Conservation (phyloP, 1,140 invertebrate genomes). For the Nylanderia fulva region DNA sequence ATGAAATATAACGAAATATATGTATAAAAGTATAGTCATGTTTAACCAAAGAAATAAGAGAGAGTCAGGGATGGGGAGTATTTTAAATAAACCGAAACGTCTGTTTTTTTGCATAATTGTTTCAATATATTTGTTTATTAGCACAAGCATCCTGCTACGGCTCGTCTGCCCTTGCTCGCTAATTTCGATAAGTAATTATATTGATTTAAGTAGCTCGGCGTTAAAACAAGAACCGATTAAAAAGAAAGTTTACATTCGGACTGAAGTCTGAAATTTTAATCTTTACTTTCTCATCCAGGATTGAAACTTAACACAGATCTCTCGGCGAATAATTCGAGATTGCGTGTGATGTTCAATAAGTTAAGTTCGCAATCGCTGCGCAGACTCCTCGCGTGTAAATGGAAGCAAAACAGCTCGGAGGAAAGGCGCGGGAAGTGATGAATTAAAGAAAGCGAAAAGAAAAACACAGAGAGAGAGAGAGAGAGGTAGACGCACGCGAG, state of each 20-base stretch:
- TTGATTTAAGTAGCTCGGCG: background rate
- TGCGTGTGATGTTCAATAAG: conserved; percentile 30
- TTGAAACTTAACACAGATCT: background rate
- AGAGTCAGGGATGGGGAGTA: too few species aligned
- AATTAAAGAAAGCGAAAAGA: conserved; percentile 44
- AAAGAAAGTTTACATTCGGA: background rate
- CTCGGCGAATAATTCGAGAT: conserved; percentile 8
- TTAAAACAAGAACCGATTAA: background rate
- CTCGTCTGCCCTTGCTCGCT: too few species aligned
- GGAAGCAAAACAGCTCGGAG: conserved; percentile 8
- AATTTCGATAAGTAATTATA: too few species aligned
- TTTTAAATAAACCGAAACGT: too few species aligned
- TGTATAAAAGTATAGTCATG: too few species aligned
- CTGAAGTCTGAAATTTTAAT: background rate
- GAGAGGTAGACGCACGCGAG: background rate
- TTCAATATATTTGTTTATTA: too few species aligned
- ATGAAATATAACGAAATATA: too few species aligned
- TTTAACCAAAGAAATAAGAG: too few species aligned
- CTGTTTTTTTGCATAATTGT: too few species aligned
- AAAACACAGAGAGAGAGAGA: background rate
- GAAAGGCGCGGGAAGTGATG: conserved; percentile 8
- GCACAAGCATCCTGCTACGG: too few species aligned
- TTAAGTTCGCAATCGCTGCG: conserved; percentile 12
- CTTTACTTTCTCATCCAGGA: background rate
- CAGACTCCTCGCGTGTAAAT: conserved; percentile 13